Percentiles rank a stretch among this genome's conserved stretches.
phyloP scores from a whole-genome alignment of 2,113 vertebrate species.

The Phylloscopus trochilus region DNA sequence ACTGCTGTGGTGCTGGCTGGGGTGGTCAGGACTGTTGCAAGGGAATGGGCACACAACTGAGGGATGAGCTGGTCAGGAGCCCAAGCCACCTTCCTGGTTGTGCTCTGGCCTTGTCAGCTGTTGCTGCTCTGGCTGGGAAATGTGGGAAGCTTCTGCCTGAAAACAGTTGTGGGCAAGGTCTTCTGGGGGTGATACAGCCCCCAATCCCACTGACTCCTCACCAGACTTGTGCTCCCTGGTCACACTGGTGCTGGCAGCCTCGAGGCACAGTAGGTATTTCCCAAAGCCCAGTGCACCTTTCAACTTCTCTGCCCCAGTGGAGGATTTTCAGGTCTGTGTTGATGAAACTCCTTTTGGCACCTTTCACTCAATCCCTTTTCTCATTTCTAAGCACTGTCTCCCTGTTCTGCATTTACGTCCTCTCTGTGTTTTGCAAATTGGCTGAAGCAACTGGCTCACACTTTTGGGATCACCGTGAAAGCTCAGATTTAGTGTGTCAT shows the following conservation, averaged over 20 bases:
- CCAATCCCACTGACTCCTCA: accelerated
- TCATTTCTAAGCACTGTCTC: neutral
- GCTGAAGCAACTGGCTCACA: neutral
- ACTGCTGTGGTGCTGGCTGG: neutral
- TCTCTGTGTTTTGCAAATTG: neutral
- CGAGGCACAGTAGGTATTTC: neutral
- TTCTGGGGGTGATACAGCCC: neutral
- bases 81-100: neutral
- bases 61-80: neutral
- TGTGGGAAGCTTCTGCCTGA: neutral
- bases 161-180: neutral
- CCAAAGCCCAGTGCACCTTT: neutral
- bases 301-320: neutral
- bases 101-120: neutral
- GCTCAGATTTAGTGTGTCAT: neutral
- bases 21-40: neutral
- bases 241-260: neutral
- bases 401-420: neutral
- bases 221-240: neutral
- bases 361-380: neutral
- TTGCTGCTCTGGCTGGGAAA: neutral
- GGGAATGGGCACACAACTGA: accelerated
- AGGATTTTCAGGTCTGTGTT: neutral
- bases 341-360: neutral
- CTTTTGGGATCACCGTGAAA: neutral